A percentile compares a stretch with the other conserved stretches of the same genome.
phyloP scores from a whole-genome alignment of 2,113 vertebrate genomes.

The Urocitellus parryii region DNA sequence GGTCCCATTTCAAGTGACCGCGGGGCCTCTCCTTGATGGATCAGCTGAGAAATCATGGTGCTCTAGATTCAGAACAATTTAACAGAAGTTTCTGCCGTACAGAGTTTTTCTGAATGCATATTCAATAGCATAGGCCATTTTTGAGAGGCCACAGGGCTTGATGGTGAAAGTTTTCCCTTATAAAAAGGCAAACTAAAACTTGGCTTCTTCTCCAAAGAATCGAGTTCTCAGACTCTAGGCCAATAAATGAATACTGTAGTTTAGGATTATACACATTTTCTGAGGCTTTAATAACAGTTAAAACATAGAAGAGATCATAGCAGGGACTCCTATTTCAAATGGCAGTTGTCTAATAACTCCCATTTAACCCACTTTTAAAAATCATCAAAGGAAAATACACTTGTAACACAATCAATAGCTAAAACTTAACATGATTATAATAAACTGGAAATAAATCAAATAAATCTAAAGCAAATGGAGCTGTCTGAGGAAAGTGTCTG shows the following conservation, averaged over 20 bases:
- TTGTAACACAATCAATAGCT: not conserved
- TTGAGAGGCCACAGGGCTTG: not conserved
- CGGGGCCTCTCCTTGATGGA: not conserved
- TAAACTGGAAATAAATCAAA: not conserved
- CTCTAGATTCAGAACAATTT: slow-evolving; percentile 17
- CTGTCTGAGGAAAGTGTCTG: not conserved
- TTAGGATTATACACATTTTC: not conserved
- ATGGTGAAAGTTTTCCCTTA: not conserved
- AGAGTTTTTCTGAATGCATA: not conserved
- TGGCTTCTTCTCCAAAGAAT: slow-evolving; percentile 13
- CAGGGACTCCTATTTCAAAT: slow-evolving; percentile 6
- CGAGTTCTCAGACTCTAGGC: not conserved
- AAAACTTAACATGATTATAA: slow-evolving; percentile 11
- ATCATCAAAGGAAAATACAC: not conserved
- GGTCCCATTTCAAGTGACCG: not conserved
- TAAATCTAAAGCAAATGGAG: not conserved
- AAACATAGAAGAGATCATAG: not conserved
- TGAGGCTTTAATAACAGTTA: slow-evolving; percentile 13
- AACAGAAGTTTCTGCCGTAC: not conserved
- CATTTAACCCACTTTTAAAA: not conserved
- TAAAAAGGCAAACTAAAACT: not conserved
- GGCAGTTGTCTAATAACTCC: not conserved
- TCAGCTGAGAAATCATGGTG: not conserved
- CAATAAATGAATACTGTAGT: not conserved
- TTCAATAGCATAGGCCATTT: not conserved